A percentile compares a stretch with the other conserved stretches of the same genome.
phyloP scores from a whole-genome alignment of 2,113 vertebrate species.

The Campylomormyrus numenius region DNA sequence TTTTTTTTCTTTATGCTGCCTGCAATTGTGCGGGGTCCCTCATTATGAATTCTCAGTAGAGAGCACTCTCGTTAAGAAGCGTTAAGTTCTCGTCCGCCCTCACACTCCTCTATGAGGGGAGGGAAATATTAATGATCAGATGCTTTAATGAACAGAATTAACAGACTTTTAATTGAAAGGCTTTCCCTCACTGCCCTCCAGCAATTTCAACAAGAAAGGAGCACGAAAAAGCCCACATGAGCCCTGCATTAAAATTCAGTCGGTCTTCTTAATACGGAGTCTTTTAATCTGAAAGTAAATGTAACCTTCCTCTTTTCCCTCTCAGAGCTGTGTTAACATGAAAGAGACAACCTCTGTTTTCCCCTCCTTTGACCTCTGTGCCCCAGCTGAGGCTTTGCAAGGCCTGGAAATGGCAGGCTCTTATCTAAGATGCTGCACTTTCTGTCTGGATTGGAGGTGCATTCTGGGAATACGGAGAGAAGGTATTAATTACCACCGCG shows the following conservation, averaged over 20 bases:
- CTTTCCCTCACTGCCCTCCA: constrained; percentile 41
- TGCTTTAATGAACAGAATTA: constrained; percentile 35
- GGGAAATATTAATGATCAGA: constrained; percentile 16
- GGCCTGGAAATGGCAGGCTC: background rate
- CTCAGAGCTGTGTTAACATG: background rate
- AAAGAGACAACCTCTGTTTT: background rate
- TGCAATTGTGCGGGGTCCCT: background rate
- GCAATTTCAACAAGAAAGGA: constrained; percentile 39
- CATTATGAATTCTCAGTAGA: constrained; percentile 18
- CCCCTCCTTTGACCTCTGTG: background rate
- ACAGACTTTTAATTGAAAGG: constrained; percentile 53
- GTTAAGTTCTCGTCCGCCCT: constrained; percentile 24
- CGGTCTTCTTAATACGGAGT: constrained; percentile 25
- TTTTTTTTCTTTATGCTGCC: background rate
- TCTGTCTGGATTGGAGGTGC: background rate
- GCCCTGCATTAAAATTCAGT: constrained; percentile 42
- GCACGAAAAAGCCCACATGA: constrained; percentile 25
- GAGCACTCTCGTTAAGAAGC: constrained; percentile 11
- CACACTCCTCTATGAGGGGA: background rate
- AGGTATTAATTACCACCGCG: background rate
- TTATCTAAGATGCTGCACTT: background rate
- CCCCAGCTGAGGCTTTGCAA: background rate
- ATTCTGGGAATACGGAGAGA: background rate
- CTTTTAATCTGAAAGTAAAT: constrained; percentile 14
- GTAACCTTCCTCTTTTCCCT: background rate